Evolutionary conservation across 2,113 vertebrate genomes (phyloP), one percentile per base, ranked within the genome.

Genomic region (Cephalopholis sonnerati): DNA sequence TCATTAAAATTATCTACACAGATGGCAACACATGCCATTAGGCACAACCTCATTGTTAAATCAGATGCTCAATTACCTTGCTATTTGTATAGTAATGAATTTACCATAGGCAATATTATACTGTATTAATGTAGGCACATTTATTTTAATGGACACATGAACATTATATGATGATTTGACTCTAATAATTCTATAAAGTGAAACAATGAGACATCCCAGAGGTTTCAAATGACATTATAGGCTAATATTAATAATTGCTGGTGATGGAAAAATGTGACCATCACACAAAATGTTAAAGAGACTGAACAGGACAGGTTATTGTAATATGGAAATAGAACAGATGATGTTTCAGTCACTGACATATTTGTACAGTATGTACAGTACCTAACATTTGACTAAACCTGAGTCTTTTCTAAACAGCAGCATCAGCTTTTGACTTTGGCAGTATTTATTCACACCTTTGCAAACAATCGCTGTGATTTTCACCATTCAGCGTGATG

Each of bases 391-490:
- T 89, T 76, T 58, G 24, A 79, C 70, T 77, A 65, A 81, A 74
- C 22, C 59, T 17, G 55, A 61, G 51, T 76, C 41, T 29, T 82
- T 70, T 82, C 18, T 53, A 59, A 70, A 69, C 69, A 63, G 41
- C 87, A 81, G 76, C 89, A 87, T 74, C 81, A 84, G 74, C 78
- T 90, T 86, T 83, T 90, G 83, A 94, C 90, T 93, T 86, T 72
- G 62, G 74, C 76, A 87, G 84, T 92, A 86, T 92, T 94, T 94
- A 89, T 95, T 95, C 94, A 93, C 93, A 95, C 92, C 87, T 93
- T 94, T 79, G 86, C 79, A 88, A 93, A 93, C 87, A 89, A 91
- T 92, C 89, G 89, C 87, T 80, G 87, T 89, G 85, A 92, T 93
- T 93, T 91, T 93, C 92, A 91, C 81, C 89, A 65, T 93, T 91